Conservation (phyloP, 2,797 vertebrate genomes). For the Melopsittacus undulatus region DNA sequence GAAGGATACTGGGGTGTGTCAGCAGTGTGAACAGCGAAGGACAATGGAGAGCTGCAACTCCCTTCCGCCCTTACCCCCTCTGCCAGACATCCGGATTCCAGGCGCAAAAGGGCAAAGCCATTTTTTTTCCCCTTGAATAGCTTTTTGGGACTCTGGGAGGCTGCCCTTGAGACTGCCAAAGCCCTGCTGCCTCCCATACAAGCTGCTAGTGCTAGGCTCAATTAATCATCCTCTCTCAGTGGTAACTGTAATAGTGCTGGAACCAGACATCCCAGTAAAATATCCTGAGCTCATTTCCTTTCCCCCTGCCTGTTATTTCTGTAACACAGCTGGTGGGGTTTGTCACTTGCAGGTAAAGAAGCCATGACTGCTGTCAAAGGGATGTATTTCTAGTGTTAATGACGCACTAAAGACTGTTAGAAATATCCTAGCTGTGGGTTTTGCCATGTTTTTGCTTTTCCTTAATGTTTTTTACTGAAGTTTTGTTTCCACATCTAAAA, state of each 20-base stretch:
- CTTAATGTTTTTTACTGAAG: neutral
- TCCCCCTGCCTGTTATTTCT: neutral
- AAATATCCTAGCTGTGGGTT: neutral
- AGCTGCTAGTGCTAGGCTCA: neutral
- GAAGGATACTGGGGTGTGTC: slow-evolving; percentile 17
- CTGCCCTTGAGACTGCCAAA: slow-evolving; percentile 42
- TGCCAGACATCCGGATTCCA: slow-evolving; percentile 72
- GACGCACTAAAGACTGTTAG: neutral
- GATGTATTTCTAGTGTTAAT: neutral
- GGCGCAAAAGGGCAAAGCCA: slow-evolving; percentile 51
- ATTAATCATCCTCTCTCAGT: neutral
- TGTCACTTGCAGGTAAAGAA: neutral
- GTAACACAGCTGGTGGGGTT: neutral
- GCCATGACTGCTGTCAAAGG: neutral
- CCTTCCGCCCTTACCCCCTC: slow-evolving; percentile 53
- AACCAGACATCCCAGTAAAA: neutral
- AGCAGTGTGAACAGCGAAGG: neutral
- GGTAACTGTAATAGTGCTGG: neutral
- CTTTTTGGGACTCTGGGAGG: slow-evolving; percentile 50
- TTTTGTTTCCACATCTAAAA: neutral
- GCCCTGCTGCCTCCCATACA: neutral
- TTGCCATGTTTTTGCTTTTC: neutral
- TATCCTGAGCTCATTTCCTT: neutral
- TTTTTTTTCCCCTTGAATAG: slow-evolving; percentile 15
- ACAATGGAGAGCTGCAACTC: slow-evolving; percentile 41